These are phyloP conservation scores for Apamea epomidion DNA, from an alignment of 2,888 invertebrate species.

Conservation along the genomic window DNA sequence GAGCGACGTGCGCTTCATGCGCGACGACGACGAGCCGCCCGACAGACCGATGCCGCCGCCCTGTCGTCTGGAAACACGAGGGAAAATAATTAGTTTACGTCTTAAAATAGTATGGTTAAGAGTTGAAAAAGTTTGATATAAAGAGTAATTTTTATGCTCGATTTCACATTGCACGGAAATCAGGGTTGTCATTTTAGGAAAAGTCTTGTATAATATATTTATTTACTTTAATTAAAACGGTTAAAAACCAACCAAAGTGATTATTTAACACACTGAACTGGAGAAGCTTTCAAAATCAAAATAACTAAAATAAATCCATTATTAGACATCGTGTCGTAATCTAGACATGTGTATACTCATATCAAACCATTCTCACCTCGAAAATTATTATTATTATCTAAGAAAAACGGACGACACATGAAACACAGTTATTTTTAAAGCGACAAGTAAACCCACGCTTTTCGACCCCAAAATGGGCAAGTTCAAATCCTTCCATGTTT, in stretches of 20 bases:
- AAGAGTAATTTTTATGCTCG: not conserved
- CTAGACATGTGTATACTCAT: not conserved
- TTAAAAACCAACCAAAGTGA: not conserved
- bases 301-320: not conserved
- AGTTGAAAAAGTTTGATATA: slow-evolving; percentile 25
- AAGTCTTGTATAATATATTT: not conserved
- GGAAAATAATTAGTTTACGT: rapidly evolving
- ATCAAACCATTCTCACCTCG: slow-evolving; percentile 8
- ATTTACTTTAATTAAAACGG: not conserved
- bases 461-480: not conserved
- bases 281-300: not conserved
- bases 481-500: not conserved
- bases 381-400: not conserved
- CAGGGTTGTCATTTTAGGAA: not conserved
- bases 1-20: slow-evolving; percentile 93
- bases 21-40: slow-evolving; percentile 91
- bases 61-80: slow-evolving; percentile 77
- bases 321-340: not conserved
- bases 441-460: slow-evolving; percentile 36
- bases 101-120: not conserved
- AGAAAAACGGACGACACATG: slow-evolving; percentile 52
- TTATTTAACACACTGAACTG: not conserved
- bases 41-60: slow-evolving; percentile 91
- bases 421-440: slow-evolving; percentile 55
- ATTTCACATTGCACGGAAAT: too few species aligned